Conservation (phyloP, 2,113 vertebrate species). For the Pseudonaja textilis region DNA sequence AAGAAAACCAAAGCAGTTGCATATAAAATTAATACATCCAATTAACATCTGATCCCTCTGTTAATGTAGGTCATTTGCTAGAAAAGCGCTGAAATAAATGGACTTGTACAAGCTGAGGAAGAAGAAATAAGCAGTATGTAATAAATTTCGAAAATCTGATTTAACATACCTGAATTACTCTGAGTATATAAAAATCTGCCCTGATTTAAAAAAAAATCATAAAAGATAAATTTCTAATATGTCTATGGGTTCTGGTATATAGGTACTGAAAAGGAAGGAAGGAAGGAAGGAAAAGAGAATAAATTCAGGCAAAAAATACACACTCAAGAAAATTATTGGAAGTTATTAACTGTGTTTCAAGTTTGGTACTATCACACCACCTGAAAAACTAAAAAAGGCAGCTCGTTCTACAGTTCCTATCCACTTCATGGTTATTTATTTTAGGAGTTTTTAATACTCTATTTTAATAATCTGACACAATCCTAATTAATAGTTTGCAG, state of each 20-base stretch:
- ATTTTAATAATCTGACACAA: background rate
- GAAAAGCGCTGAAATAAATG: constrained; percentile 30
- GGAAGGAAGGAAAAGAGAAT: background rate
- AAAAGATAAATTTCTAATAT: background rate
- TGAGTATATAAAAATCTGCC: constrained; percentile 1
- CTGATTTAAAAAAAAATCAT: background rate
- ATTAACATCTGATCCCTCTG: constrained; percentile 7
- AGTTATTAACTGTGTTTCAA: background rate
- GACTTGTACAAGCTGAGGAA: constrained; percentile 14
- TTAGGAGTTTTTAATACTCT: background rate
- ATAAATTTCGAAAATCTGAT: background rate
- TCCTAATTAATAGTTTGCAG: background rate
- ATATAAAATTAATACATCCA: constrained; percentile 35
- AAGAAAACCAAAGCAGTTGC: constrained; percentile 22
- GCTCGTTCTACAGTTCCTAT: background rate
- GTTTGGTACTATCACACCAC: background rate
- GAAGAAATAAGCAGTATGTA: constrained; percentile 7
- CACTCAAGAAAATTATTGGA: background rate
- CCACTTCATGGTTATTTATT: background rate
- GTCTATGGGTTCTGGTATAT: background rate
- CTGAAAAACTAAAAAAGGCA: background rate
- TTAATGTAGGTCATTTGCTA: constrained; percentile 29
- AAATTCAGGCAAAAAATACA: background rate
- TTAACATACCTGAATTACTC: background rate
- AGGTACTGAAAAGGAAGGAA: background rate